These are phyloP conservation scores for Leptobrachium leishanense DNA, from an alignment of 2,113 vertebrate genomes.

Conservation along the genomic window DNA sequence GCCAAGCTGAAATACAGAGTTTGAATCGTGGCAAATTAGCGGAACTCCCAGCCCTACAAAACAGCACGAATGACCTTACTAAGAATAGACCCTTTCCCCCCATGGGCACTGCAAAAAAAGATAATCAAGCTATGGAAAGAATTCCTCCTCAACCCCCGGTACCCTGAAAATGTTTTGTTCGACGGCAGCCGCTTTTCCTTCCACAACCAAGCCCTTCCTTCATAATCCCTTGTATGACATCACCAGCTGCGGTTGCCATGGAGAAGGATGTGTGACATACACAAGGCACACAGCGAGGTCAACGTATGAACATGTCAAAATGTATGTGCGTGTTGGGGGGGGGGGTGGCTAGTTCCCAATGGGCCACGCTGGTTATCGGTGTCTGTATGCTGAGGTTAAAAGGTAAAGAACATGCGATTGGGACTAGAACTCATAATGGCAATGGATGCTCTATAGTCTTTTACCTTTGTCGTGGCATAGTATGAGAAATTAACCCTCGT, in stretches of 20 bases:
- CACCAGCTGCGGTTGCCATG: slow-evolving; percentile 34
- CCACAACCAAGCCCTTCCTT: slow-evolving; percentile 50
- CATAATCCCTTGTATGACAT: slow-evolving; percentile 45
- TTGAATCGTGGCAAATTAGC: slow-evolving; percentile 26
- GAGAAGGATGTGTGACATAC: slow-evolving; percentile 32
- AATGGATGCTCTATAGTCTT: background rate
- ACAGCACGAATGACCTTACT: slow-evolving; percentile 42
- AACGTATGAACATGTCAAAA: slow-evolving; percentile 9
- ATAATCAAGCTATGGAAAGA: slow-evolving; percentile 49
- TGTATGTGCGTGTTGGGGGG: background rate
- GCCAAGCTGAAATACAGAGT: slow-evolving; percentile 3
- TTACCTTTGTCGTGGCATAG: background rate
- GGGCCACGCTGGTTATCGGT: background rate
- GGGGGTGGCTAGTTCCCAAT: background rate
- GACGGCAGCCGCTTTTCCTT: slow-evolving; percentile 46
- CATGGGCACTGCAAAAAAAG: slow-evolving; percentile 39
- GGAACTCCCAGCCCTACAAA: slow-evolving; percentile 21
- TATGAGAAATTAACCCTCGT: background rate
- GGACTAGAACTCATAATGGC: background rate
- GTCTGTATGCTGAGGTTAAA: background rate
- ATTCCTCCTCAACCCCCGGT: slow-evolving; percentile 43
- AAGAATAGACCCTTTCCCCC: slow-evolving; percentile 34
- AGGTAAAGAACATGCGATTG: background rate
- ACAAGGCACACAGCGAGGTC: slow-evolving; percentile 29
- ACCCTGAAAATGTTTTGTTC: slow-evolving; percentile 51